Evolutionary conservation across 2,113 vertebrate genomes (phyloP).

Genomic region (Ptilonorhynchus violaceus): DNA sequence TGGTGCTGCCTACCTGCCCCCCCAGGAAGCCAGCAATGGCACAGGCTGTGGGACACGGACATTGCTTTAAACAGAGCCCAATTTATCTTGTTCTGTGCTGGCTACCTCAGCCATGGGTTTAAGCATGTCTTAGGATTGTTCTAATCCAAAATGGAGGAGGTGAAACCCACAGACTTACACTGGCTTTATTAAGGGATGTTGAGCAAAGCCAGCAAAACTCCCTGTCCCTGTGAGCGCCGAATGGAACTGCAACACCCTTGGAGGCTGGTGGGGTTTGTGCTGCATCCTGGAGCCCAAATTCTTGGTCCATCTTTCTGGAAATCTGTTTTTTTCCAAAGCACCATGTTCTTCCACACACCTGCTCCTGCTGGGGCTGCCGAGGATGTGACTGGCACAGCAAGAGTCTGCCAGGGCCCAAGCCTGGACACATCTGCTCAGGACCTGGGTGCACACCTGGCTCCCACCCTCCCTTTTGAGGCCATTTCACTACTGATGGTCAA

Average conservation of each 20-base stretch:
- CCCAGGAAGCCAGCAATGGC: background rate
- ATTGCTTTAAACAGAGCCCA: background rate
- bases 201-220: background rate
- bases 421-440: background rate
- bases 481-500: background rate
- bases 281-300: background rate
- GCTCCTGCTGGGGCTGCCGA: background rate
- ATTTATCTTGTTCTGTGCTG: background rate
- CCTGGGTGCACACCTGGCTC: background rate
- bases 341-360: rapidly evolving
- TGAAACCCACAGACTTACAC: background rate
- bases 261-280: background rate
- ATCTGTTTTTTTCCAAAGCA: background rate
- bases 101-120: conserved; percentile 6
- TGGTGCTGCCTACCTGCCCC: background rate
- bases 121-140: background rate
- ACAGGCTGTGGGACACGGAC: rapidly evolving
- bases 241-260: background rate
- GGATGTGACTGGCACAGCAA: background rate
- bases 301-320: background rate
- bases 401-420: background rate
- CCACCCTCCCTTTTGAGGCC: rapidly evolving
- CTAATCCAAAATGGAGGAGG: background rate
- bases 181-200: background rate
- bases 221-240: background rate